Percentiles rank a stretch among this genome's conserved stretches.
phyloP scores from a whole-genome alignment of 2,888 invertebrate species.

The Pantelozetes paolii region DNA sequence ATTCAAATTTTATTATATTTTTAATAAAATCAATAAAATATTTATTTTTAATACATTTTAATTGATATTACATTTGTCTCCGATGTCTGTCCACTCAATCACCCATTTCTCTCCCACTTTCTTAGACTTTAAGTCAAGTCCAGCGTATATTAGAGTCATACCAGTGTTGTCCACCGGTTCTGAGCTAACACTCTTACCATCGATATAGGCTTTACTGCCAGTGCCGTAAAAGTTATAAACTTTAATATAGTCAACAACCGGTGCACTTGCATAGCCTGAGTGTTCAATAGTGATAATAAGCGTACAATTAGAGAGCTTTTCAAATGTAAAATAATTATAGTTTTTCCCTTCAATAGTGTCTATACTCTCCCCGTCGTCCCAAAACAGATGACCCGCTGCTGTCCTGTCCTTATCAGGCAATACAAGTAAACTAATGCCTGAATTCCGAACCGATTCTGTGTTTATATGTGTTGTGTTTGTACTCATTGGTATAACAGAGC shows the following conservation, averaged over 20 bases:
- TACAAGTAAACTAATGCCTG: neutral
- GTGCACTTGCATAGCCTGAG: neutral
- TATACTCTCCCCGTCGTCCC: slow-evolving; percentile 47
- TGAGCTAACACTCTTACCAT: neutral
- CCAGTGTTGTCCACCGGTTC: neutral
- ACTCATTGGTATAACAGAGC: slow-evolving; percentile 33
- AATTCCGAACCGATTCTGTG: slow-evolving; percentile 2
- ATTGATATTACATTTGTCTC: neutral
- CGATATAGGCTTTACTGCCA: neutral
- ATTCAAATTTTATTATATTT: too few relatives aligned
- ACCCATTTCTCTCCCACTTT: neutral
- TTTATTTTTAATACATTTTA: too few relatives aligned
- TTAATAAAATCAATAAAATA: too few relatives aligned
- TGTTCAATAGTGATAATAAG: neutral
- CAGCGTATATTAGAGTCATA: neutral
- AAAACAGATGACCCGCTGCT: slow-evolving; percentile 47
- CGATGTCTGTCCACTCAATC: neutral
- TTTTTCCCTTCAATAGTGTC: slow-evolving; percentile 20
- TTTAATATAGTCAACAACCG: neutral
- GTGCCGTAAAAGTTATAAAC: neutral
- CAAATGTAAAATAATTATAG: slow-evolving; percentile 37
- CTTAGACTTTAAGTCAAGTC: neutral
- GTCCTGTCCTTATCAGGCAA: slow-evolving; percentile 38
- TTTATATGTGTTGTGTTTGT: neutral
- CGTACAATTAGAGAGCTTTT: neutral